phyloP scores from a whole-genome alignment of 2,888 invertebrate species.

The Taenaris catops region DNA sequence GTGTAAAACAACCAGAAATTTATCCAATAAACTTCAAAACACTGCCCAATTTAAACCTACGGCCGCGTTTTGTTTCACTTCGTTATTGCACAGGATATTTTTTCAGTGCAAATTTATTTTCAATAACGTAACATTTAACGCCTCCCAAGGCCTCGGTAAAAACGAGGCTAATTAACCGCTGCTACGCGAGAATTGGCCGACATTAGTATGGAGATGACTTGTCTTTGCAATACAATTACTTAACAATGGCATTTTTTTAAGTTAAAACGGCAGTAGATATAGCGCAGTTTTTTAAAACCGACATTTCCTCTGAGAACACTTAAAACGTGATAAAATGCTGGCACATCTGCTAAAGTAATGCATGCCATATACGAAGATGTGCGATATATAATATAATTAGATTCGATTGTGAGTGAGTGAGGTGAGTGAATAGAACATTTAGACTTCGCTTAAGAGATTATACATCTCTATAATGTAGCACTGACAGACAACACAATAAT shows the following conservation, averaged over 20 bases:
- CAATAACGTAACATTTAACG: conserved; percentile 31
- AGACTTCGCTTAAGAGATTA: too few relatives aligned
- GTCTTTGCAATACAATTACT: conserved; percentile 12
- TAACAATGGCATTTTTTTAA: conserved; percentile 8
- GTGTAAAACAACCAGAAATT: neutral
- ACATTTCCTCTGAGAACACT: too few relatives aligned
- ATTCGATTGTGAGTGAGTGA: too few relatives aligned
- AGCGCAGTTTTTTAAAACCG: too few relatives aligned
- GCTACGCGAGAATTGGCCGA: conserved; percentile 21
- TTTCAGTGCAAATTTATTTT: conserved; percentile 27
- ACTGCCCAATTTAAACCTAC: neutral
- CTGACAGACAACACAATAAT: too few relatives aligned
- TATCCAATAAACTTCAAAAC: conserved; percentile 3
- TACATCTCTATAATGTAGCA: too few relatives aligned
- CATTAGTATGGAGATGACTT: conserved; percentile 32
- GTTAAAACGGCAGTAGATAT: too few relatives aligned
- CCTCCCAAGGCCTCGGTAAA: conserved; percentile 27
- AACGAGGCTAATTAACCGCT: conserved; percentile 32
- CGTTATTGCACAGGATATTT: conserved; percentile 7
- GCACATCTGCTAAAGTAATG: too few relatives aligned
- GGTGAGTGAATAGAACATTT: too few relatives aligned
- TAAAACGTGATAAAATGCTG: too few relatives aligned
- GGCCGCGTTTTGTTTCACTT: conserved; percentile 5
- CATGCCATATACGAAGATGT: too few relatives aligned
- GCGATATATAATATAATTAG: too few relatives aligned